Conservation (phyloP, 2,888 invertebrate species). For the Nipponacmea schrenckii region DNA sequence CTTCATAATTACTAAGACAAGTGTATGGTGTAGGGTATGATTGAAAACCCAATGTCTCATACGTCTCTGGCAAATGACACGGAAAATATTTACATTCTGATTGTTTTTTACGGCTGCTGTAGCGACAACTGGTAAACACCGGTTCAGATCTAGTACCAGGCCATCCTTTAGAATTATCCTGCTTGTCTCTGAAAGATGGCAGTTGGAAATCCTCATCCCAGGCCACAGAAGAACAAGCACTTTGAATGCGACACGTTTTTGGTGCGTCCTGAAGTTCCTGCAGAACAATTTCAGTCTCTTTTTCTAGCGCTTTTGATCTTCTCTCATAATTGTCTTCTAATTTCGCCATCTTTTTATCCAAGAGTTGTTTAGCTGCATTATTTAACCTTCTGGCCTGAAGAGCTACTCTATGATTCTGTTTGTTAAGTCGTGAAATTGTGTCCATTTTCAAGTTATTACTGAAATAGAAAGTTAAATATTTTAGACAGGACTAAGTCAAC, state of each 20-base stretch:
- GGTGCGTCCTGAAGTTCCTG: conserved; percentile 31
- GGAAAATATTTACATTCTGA: conserved; percentile 47
- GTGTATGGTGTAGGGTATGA: conserved; percentile 36
- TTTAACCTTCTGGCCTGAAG: conserved; percentile 39
- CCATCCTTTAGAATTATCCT: not conserved
- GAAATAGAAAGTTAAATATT: not conserved
- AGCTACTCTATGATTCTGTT: conserved; percentile 35
- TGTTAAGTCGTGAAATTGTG: conserved; percentile 32
- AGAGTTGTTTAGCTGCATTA: conserved; percentile 33
- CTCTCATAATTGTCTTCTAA: conserved; percentile 31
- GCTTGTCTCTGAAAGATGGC: not conserved
- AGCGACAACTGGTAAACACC: conserved; percentile 23
- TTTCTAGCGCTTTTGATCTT: conserved; percentile 31
- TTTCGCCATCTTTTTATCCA: conserved; percentile 29
- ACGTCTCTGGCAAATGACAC: conserved; percentile 45
- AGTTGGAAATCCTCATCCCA: conserved; percentile 11
- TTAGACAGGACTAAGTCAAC: no score
- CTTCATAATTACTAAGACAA: conserved; percentile 38
- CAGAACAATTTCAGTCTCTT: conserved; percentile 35
- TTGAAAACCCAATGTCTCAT: conserved; percentile 42
- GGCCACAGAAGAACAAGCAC: not conserved
- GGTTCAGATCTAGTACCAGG: not conserved
- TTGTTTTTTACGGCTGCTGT: conserved; percentile 29
- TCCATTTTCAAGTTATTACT: conserved; percentile 26
- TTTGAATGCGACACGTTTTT: not conserved